Percentiles rank a stretch among this genome's conserved stretches.
phyloP scores from a whole-genome alignment of 2,888 invertebrate species.

The Cordilura impudica region DNA sequence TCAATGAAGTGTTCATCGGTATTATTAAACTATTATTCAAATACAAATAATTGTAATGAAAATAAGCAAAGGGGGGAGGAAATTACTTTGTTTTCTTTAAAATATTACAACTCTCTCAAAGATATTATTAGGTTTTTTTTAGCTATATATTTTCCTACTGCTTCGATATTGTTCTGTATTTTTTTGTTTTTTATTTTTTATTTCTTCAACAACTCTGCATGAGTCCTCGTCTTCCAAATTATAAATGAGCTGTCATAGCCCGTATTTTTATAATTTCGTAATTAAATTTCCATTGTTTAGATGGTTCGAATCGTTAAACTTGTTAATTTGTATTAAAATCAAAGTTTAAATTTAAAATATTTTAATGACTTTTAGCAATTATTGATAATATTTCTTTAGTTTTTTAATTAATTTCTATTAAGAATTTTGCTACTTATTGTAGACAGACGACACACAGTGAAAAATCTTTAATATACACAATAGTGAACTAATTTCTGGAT shows the following conservation, averaged over 20 bases:
- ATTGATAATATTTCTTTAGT: background rate
- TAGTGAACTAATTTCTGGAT: slow-evolving; percentile 62
- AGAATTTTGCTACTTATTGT: slow-evolving; percentile 38
- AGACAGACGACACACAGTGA: slow-evolving; percentile 55
- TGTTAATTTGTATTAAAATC: background rate
- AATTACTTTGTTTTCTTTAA: background rate
- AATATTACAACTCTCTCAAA: background rate
- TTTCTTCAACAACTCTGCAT: slow-evolving; percentile 40
- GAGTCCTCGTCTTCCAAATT: slow-evolving; percentile 35
- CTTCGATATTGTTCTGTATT: background rate
- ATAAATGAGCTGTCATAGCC: slow-evolving; percentile 34
- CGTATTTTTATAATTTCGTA: slow-evolving; percentile 25
- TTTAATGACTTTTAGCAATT: background rate
- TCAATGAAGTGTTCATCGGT: slow-evolving; percentile 44
- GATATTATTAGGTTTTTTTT: background rate
- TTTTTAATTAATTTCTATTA: slow-evolving; percentile 41
- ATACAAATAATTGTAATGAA: background rate
- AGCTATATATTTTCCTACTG: background rate
- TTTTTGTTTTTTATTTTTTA: slow-evolving; percentile 18
- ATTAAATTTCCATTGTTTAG: slow-evolving; percentile 20
- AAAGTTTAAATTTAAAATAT: background rate
- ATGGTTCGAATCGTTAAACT: background rate
- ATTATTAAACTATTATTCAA: slow-evolving; percentile 19
- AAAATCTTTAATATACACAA: slow-evolving; percentile 66
- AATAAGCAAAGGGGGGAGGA: background rate